phyloP scores from a whole-genome alignment of 2,113 vertebrate genomes.

The Perognathus longimembris region DNA sequence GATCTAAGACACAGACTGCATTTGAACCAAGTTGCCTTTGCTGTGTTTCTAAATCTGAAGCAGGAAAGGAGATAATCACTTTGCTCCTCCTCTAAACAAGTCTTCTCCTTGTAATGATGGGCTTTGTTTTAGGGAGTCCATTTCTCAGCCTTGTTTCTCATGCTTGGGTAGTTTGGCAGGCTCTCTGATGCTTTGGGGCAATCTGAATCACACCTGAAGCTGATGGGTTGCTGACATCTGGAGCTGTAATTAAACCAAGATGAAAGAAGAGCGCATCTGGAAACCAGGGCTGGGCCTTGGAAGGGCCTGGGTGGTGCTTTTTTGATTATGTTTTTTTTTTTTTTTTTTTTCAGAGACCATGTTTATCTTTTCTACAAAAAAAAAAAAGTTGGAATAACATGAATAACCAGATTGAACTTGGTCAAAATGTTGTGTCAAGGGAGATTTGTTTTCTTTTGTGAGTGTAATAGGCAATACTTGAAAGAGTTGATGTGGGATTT shows the following conservation, averaged over 20 bases:
- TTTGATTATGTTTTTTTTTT: conserved; percentile 60
- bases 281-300: conserved; percentile 56
- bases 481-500: conserved; percentile 65
- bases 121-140: conserved; percentile 41
- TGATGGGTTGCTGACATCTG: conserved; percentile 57
- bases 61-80: conserved; percentile 7
- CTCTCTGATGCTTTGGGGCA: conserved; percentile 51
- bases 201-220: conserved; percentile 67
- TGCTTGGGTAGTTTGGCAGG: conserved; percentile 58
- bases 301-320: conserved; percentile 68
- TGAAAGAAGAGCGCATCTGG: conserved; percentile 59
- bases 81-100: conserved; percentile 36
- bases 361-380: conserved; percentile 84
- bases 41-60: conserved; percentile 6
- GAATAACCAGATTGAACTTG: conserved; percentile 84
- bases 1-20: neutral
- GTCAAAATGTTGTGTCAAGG: conserved; percentile 84
- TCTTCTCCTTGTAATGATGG: conserved; percentile 42
- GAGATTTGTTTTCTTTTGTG: conserved; percentile 84
- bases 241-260: conserved; percentile 72
- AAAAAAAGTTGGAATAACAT: conserved; percentile 84
- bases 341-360: conserved; percentile 53
- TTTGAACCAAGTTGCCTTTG: conserved; percentile 31
- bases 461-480: conserved; percentile 77
- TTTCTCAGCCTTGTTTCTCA: conserved; percentile 59